Percentiles rank a stretch among this genome's conserved stretches.
phyloP scores from a whole-genome alignment of 1,140 invertebrate genomes.

The Heliconius melpomene region DNA sequence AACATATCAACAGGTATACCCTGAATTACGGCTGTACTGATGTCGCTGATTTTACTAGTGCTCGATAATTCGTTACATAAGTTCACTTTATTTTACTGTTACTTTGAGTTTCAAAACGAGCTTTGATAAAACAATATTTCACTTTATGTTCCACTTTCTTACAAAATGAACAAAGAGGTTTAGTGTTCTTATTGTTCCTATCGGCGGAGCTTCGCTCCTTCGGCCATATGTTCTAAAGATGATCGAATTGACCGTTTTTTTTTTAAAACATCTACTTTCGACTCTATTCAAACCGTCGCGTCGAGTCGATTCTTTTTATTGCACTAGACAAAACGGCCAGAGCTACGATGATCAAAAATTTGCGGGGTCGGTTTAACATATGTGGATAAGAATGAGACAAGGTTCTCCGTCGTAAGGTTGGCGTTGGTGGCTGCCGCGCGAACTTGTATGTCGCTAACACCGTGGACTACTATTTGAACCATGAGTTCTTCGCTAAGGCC shows the following conservation, averaged over 20 bases:
- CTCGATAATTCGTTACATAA: too few species aligned
- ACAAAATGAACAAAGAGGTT: slow-evolving; percentile 35
- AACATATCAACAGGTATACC: too few species aligned
- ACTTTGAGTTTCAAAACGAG: slow-evolving; percentile 15
- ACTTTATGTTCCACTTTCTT: slow-evolving; percentile 37
- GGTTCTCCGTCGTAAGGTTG: slow-evolving; percentile 27
- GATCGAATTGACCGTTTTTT: slow-evolving; percentile 24
- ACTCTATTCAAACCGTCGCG: not conserved
- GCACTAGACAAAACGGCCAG: too few species aligned
- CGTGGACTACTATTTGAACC: slow-evolving; percentile 37
- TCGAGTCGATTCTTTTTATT: not conserved
- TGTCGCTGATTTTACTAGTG: too few species aligned
- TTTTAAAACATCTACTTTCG: slow-evolving; percentile 22
- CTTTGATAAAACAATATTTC: not conserved
- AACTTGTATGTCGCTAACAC: slow-evolving; percentile 36
- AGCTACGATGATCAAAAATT: not conserved
- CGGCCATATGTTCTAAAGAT: slow-evolving; percentile 21
- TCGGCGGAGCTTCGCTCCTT: not conserved
- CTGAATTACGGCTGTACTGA: too few species aligned
- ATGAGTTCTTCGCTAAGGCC: slow-evolving; percentile 44
- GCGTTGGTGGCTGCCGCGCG: slow-evolving; percentile 39
- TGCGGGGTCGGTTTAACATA: slow-evolving; percentile 6
- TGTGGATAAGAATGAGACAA: slow-evolving; percentile 43
- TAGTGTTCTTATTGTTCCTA: not conserved
- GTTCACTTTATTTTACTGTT: not conserved